Percentiles rank a stretch among this genome's conserved stretches.
These are phyloP conservation scores for Leucophenga maculata DNA, from an alignment of 2,888 invertebrate species.

Conservation along the genomic window DNA sequence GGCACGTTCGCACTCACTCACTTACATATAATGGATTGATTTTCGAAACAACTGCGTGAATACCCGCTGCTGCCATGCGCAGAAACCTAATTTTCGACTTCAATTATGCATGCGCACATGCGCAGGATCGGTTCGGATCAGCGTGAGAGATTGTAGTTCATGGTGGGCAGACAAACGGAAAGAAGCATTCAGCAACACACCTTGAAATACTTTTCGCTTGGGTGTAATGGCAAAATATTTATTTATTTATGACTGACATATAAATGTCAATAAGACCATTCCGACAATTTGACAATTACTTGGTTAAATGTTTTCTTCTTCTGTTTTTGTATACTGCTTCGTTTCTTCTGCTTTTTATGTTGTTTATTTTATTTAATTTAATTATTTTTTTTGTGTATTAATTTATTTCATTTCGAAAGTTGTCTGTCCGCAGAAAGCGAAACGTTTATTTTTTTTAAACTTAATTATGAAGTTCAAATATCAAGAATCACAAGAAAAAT, in stretches of 20 bases:
- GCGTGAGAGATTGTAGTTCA: not conserved
- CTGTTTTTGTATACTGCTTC: not conserved
- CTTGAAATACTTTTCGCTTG: not conserved
- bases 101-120: conserved; percentile 3
- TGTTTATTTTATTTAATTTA: not conserved
- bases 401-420: not conserved
- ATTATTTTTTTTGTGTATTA: not conserved
- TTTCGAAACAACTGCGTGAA: not conserved
- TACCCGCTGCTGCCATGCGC: not conserved
- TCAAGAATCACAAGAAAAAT: not conserved
- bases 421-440: conserved; percentile 2
- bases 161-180: not conserved
- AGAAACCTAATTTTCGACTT: not conserved
- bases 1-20: not conserved
- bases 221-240: not conserved
- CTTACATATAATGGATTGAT: not conserved
- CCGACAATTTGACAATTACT: conserved; percentile 4
- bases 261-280: conserved; percentile 8
- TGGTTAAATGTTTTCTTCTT: not conserved
- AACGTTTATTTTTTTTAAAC: conserved; percentile 7
- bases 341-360: not conserved
- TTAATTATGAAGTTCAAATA: not conserved
- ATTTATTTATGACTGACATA: not conserved
- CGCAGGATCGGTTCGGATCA: not conserved
- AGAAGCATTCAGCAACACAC: not conserved